phyloP scores from a whole-genome alignment of 2,888 invertebrate species.

The Machimus rusticus region DNA sequence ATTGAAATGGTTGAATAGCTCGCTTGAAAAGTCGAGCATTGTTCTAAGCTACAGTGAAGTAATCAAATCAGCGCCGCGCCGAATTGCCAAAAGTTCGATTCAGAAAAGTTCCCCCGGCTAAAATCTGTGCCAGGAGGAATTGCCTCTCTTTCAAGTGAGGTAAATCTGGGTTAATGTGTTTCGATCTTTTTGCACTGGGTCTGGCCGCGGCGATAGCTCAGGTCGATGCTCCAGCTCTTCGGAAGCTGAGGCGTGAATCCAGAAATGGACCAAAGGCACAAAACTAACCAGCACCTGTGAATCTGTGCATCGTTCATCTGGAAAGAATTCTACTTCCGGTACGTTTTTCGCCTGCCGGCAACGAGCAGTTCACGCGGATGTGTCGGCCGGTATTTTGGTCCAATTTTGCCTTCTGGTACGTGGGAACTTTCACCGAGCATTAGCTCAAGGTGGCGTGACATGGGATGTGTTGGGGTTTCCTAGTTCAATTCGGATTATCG shows the following conservation, averaged over 20 bases:
- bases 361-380: neutral
- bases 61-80: neutral
- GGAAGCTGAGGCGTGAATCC: neutral
- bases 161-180: slow-evolving; percentile 26
- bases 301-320: neutral
- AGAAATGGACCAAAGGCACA: neutral
- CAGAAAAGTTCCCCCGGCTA: neutral
- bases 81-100: neutral
- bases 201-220: neutral
- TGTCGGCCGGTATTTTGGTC: neutral
- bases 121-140: slow-evolving; percentile 18
- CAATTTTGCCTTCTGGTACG: neutral
- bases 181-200: neutral
- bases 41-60: neutral
- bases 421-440: neutral
- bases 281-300: neutral
- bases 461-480: neutral
- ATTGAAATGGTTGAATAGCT: neutral
- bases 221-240: neutral
- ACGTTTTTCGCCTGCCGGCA: neutral
- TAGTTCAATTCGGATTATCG: neutral
- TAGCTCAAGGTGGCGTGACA: neutral
- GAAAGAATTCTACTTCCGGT: neutral
- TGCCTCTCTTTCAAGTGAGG: neutral
- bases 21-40: neutral